Base-by-base conservation (phyloP, 2,888 invertebrate species). In the Drosophila colorata region DNA sequence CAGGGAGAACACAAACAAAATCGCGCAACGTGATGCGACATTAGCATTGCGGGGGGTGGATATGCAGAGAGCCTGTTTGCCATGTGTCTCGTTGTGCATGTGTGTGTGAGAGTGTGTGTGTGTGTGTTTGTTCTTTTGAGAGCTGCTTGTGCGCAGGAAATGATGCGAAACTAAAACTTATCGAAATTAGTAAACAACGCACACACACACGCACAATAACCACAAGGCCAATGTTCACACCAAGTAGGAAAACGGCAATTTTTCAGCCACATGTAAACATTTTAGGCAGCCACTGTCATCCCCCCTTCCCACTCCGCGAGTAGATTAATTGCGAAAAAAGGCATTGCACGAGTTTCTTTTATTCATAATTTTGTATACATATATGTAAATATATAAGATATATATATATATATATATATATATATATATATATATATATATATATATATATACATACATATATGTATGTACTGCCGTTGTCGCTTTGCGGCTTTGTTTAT, bases 221-320 rank as follows among this genome's bases (percentile, higher is more conserved):
- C 56, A 47, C 85, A 79, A 86, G 75, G 82, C 75, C 76, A 83
- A 86, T 88, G 82, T 70, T 87, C 86, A 74, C 79, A 74, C 52
- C 51, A 69, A 76, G 75, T 61, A 49, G 60, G 60, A 73, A 87
- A 82, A 85, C 68, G 64, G 75, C 74, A 60, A 74, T 88, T 86
- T 86, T 79, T 77, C 78, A 71, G 63, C 69, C 74, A 80, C 73
- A 87, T 84, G 87, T 84, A 87, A 87, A 80, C 87, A 87, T 65
- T 76, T 83, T 60, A 28, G 65, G 64, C 43, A 47, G 57, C 69
- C 63, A 57, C 63, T 51, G 33, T 4, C 41, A 11, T 1, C 35
- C 16, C 16, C 35, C 43, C 35, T 16, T 1, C 38, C 16, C 16
- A 23, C 40, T 31, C n/a, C 40, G 6, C 20, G 9, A 13, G 33